Evolutionary conservation across 2,888 invertebrate genomes (phyloP).

Genomic region (Cataglyphis albicans): DNA sequence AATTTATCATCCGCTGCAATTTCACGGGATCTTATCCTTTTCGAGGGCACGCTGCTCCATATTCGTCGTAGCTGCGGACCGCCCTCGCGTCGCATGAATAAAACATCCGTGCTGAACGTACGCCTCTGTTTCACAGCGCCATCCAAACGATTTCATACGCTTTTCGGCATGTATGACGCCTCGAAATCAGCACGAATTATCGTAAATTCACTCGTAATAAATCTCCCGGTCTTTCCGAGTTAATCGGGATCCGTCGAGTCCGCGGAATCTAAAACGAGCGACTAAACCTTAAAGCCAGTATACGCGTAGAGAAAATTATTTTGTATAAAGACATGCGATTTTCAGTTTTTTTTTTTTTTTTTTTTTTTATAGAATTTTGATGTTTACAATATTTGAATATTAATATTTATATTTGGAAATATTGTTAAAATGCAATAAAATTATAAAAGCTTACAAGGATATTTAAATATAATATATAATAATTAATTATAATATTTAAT

Average conservation of each 20-base stretch:
- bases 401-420: slow-evolving; percentile 12
- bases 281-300: background rate
- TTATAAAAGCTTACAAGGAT: background rate
- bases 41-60: slow-evolving; percentile 65
- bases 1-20: slow-evolving; percentile 80
- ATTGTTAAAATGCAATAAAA: slow-evolving; percentile 1
- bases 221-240: slow-evolving; percentile 4
- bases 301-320: background rate
- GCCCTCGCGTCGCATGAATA: slow-evolving; percentile 59
- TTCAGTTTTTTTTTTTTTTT: background rate
- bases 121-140: slow-evolving; percentile 45
- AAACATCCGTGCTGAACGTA: slow-evolving; percentile 60
- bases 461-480: background rate
- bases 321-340: background rate
- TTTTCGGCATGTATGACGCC: slow-evolving; percentile 46
- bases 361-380: too few species aligned
- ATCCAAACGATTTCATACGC: slow-evolving; percentile 48
- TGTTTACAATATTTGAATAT: background rate
- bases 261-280: background rate
- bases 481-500: too few species aligned
- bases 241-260: background rate
- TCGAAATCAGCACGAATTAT: slow-evolving; percentile 39
- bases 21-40: slow-evolving; percentile 79
- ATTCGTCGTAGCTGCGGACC: slow-evolving; percentile 58
- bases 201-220: slow-evolving; percentile 23